These are phyloP conservation scores for Eulithis prunata DNA, from an alignment of 2,888 invertebrate genomes.

Conservation along the genomic window DNA sequence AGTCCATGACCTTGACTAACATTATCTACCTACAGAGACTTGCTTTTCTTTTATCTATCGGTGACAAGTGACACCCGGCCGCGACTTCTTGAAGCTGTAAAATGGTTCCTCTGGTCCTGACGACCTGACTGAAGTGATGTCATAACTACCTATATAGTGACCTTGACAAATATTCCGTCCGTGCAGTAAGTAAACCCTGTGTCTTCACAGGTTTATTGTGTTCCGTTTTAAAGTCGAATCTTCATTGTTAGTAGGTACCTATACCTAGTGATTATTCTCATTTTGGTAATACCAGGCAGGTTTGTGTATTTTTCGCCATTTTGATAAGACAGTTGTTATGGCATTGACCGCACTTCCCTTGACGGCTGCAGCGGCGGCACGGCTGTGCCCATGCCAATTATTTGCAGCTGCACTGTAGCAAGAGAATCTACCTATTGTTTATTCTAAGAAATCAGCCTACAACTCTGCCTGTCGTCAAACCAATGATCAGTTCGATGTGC, in stretches of 20 bases:
- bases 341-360: no score
- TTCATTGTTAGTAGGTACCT: no score
- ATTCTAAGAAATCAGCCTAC: no score
- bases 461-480: no score
- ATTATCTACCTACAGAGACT: neutral
- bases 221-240: neutral
- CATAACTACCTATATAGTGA: constrained; percentile 1
- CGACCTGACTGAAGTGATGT: constrained; percentile 1
- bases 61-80: neutral
- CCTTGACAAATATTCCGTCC: constrained; percentile 3
- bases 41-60: constrained; percentile 2
- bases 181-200: neutral
- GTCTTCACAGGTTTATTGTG: neutral
- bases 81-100: neutral
- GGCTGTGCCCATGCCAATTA: no score
- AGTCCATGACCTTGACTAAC: constrained; percentile 10
- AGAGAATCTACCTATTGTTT: no score
- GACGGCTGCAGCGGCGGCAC: no score
- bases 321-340: constrained; percentile 2
- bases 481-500: no score
- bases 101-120: neutral
- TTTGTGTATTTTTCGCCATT: constrained; percentile 13
- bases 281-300: neutral
- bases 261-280: neutral
- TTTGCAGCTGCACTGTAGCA: no score